Evolutionary conservation across 30 jellyfish, hydroid and myxozoan species (phyloP).

Genomic region (Aurelia aurita complex sp. Pacific): DNA sequence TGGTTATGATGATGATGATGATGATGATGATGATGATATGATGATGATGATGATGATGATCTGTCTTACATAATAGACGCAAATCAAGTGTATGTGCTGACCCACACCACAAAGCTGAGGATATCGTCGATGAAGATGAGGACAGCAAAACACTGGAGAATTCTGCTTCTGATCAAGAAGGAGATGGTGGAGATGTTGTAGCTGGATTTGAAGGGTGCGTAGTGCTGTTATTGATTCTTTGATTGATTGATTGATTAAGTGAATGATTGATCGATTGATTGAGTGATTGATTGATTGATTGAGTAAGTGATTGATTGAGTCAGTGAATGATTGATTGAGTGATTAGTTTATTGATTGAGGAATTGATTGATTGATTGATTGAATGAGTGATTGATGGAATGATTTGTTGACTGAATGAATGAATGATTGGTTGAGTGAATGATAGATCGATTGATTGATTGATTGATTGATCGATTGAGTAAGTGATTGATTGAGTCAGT

Average conservation of each 20-base stretch:
- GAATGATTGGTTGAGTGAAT: no score
- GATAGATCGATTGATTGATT: neutral
- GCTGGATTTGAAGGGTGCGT: neutral
- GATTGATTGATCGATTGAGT: neutral
- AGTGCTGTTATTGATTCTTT: neutral
- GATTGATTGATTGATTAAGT: neutral
- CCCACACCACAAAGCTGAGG: neutral
- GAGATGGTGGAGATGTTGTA: neutral
- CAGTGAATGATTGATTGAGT: no score
- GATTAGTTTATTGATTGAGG: no score
- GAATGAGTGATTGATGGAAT: no score
- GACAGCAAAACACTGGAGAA: neutral
- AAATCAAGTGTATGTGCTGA: slow-evolving; percentile 20
- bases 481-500: no score
- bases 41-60: neutral
- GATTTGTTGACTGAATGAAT: no score
- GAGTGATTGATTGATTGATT: no score
- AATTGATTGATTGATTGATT: no score
- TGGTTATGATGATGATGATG: no score
- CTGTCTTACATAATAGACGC: slow-evolving; percentile 14
- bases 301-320: neutral
- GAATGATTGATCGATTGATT: no score
- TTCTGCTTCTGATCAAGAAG: neutral
- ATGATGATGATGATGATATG: no score
- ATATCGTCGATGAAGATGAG: slow-evolving; percentile 12